Percentiles rank a stretch among this genome's conserved stretches.
Conservation (phyloP, 2,113 vertebrate species). For the Charina bottae region DNA sequence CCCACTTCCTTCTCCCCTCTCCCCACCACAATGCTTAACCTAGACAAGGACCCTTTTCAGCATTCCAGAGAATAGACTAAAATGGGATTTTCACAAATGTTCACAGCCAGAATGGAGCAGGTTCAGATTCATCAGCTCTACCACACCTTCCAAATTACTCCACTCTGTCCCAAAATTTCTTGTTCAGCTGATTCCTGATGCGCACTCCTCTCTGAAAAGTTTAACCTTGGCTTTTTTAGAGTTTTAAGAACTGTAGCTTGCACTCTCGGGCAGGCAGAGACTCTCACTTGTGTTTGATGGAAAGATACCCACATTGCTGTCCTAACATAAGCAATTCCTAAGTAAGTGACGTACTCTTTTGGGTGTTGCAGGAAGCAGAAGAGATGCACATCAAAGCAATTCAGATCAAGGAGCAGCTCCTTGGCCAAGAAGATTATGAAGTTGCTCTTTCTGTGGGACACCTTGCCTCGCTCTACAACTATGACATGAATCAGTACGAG, state of each 20-base stretch:
- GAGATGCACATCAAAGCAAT: constrained; percentile 99
- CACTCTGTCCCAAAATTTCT: not conserved
- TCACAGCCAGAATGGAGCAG: not conserved
- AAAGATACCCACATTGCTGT: no score
- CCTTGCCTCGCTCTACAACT: constrained; percentile 97
- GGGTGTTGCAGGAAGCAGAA: constrained; percentile 87
- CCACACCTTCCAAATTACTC: not conserved
- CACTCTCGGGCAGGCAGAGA: not conserved
- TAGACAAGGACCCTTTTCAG: not conserved
- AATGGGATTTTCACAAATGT: not conserved
- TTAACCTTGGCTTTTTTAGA: not conserved
- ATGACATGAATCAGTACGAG: constrained; percentile 98
- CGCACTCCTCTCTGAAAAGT: not conserved
- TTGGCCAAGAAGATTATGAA: constrained; percentile 98
- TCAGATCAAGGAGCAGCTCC: constrained; percentile 98
- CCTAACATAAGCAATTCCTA: not conserved
- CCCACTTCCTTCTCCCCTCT: not conserved
- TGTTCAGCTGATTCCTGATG: not conserved
- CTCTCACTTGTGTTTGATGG: not conserved
- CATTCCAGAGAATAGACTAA: not conserved
- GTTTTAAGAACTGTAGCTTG: not conserved
- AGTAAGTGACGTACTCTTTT: not conserved
- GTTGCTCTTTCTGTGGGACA: constrained; percentile 97
- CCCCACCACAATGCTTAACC: not conserved
- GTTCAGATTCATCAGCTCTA: not conserved